Conservation (phyloP, 2,888 invertebrate species). For the Punctoribates punctum region DNA sequence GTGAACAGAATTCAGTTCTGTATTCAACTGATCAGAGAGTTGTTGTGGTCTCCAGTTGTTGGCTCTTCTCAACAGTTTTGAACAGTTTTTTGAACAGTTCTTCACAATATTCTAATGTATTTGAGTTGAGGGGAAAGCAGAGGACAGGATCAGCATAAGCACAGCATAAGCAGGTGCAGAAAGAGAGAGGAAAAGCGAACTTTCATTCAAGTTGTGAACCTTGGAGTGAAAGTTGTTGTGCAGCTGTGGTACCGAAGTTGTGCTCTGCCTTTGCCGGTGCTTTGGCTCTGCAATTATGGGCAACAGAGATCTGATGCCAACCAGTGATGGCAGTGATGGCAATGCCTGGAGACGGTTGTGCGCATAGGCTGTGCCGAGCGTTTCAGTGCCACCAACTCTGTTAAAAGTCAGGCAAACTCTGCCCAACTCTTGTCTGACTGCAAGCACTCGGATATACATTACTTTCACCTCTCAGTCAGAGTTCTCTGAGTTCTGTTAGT, state of each 20-base stretch:
- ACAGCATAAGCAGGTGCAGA: slow-evolving; percentile 28
- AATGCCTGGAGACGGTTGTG: slow-evolving; percentile 16
- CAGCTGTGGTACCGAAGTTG: not conserved
- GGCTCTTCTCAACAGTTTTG: too few species aligned
- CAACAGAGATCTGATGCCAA: not conserved
- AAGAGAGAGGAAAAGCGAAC: slow-evolving; percentile 20
- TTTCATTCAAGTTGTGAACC: slow-evolving; percentile 23
- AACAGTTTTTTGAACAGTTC: too few species aligned
- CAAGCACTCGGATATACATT: not conserved
- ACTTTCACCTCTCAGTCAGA: slow-evolving; percentile 10
- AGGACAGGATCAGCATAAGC: not conserved
- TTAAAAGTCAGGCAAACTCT: not conserved
- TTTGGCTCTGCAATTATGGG: not conserved
- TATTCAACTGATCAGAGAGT: not conserved
- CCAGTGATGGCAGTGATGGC: slow-evolving; percentile 13
- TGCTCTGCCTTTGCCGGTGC: not conserved
- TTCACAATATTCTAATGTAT: not conserved
- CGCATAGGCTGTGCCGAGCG: not conserved
- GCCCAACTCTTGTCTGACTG: not conserved
- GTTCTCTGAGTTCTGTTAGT: too few species aligned
- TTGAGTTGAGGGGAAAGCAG: not conserved
- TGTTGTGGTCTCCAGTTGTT: not conserved
- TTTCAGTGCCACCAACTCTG: not conserved
- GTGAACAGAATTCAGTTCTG: not conserved
- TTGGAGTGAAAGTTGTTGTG: slow-evolving; percentile 36